These are phyloP conservation scores for Heteropelma amictum DNA, from an alignment of 2,888 invertebrate species.

Conservation along the genomic window DNA sequence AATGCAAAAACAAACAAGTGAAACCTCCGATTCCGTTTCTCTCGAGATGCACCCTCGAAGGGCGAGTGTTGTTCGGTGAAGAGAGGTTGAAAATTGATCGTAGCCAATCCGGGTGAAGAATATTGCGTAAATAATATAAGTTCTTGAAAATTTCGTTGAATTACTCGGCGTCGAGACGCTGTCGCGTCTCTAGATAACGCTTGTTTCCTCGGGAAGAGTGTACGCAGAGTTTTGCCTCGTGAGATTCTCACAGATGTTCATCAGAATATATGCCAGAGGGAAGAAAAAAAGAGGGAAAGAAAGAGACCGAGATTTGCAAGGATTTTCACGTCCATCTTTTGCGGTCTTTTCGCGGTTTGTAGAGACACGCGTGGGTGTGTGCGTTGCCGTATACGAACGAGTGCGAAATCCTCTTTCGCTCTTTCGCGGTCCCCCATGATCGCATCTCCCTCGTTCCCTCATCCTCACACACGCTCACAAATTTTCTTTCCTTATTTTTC, in stretches of 20 bases:
- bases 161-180: too few species aligned
- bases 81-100: too few species aligned
- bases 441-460: constrained; percentile 47
- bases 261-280: background rate
- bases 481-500: background rate
- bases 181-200: too few species aligned
- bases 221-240: background rate
- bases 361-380: constrained; percentile 53
- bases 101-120: too few species aligned
- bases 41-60: too few species aligned
- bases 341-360: background rate
- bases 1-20: too few species aligned
- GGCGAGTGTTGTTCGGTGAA: too few species aligned
- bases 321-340: constrained; percentile 2
- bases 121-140: too few species aligned
- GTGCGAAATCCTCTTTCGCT: constrained; percentile 66
- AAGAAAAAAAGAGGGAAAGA: background rate
- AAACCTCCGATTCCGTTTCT: too few species aligned
- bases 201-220: too few species aligned
- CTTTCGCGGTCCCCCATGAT: constrained; percentile 34
- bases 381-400: constrained; percentile 69
- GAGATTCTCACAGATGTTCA: background rate
- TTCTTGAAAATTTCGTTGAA: too few species aligned
- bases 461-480: background rate
- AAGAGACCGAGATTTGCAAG: constrained; percentile 36